These are phyloP conservation scores for Mesopsocus fuscifrons DNA, from an alignment of 2,888 invertebrate species.

Conservation along the genomic window DNA sequence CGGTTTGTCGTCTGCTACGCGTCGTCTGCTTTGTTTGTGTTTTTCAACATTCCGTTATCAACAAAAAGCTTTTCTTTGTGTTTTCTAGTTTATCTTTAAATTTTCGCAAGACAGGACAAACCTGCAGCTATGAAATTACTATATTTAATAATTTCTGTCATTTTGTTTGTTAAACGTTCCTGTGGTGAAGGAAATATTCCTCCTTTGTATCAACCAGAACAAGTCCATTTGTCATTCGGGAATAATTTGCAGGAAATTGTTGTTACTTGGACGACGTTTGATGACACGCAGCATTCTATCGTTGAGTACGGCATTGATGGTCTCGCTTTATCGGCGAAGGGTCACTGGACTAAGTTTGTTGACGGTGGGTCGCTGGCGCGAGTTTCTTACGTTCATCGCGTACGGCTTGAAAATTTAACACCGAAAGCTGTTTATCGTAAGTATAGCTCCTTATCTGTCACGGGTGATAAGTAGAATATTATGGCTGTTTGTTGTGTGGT, in stretches of 20 bases:
- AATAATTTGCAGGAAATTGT: slow-evolving; percentile 46
- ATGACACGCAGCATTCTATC: slow-evolving; percentile 40
- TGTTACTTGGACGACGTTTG: slow-evolving; percentile 67
- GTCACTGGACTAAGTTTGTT: slow-evolving; percentile 40
- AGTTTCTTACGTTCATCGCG: slow-evolving; percentile 61
- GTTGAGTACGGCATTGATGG: slow-evolving; percentile 54
- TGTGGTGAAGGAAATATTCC: too few species aligned
- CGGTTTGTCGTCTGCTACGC: too few species aligned
- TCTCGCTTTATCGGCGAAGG: slow-evolving; percentile 32
- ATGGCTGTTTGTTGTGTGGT: not conserved
- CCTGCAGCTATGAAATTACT: too few species aligned
- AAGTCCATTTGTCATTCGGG: slow-evolving; percentile 45
- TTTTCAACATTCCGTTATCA: too few species aligned
- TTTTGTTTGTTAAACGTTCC: too few species aligned
- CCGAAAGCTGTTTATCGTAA: slow-evolving; percentile 44
- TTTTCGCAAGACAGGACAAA: too few species aligned
- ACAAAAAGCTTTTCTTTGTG: too few species aligned
- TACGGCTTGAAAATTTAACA: slow-evolving; percentile 36
- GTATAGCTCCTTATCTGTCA: slow-evolving; percentile 17
- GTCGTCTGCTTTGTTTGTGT: too few species aligned
- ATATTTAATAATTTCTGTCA: too few species aligned
- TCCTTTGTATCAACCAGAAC: slow-evolving; percentile 38
- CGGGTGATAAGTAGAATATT: not conserved
- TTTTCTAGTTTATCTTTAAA: too few species aligned
- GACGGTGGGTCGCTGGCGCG: slow-evolving; percentile 50